Base-by-base conservation (phyloP, 2,888 invertebrate genomes). In the Abrostola triplasia region DNA sequence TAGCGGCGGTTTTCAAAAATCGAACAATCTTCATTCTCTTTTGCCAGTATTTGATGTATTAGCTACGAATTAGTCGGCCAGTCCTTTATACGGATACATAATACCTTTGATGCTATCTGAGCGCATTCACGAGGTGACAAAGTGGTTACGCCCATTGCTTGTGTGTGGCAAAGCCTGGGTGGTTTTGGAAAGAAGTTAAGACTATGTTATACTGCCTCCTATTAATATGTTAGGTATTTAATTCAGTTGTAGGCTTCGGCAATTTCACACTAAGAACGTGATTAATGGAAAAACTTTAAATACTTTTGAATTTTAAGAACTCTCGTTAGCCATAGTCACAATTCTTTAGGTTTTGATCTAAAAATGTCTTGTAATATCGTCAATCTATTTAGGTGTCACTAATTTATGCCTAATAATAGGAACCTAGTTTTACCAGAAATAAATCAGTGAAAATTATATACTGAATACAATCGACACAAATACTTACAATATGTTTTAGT, bases 141-240 rank as follows among this genome's bases (percentile, higher is more conserved):
- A 89, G 90, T 89, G 87, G 92, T 75, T 81, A 92, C 94, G 93
- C 94, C 94, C 93, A 86, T 86, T 70, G 74, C 81, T 87, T 89
- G 91, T 90, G 92, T 92, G 94, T 92, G 94, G 94, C 81, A 88
- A 72, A 79, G 70, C 90, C 81, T 94, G 94, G 94, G 94, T 94
- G 94, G 94, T 74, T 67, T 64, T 62, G 42, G 63, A 57, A 42
- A 64, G 64, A 64, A 68, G 64, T 63, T 42, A 13, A 63, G 60
- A 62, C 42, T 59, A 61, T 37, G 40, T 24, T 24, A 35, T 36
- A 49, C 55, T 49, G 0, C 13, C 13, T 12, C 36, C 36, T 60
- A 12, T 64, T 50, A 54, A 63, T 64, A 59, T 51, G 49, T 57
- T 57, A 49, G 37, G 64, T 62, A 58, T 62, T 64, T 51, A 48